Evolutionary conservation across 2,113 vertebrate species (phyloP), one percentile per base, ranked within the genome.

Genomic region (Progne subis): DNA sequence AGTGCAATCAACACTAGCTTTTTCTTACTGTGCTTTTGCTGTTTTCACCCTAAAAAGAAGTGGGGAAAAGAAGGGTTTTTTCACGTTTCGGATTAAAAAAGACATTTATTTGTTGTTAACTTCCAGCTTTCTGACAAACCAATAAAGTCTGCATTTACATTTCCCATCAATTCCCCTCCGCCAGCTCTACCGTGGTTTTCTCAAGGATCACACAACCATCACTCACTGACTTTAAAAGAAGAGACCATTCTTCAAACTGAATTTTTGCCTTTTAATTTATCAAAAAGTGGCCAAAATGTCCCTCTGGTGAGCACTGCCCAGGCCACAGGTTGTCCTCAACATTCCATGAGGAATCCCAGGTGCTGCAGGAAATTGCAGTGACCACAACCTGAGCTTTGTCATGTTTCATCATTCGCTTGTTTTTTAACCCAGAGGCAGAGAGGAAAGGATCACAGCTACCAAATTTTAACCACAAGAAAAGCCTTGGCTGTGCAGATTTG

Each of bases 201-300:
- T 26, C 1, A 8, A 14, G 31, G 53, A 32, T 57, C 29, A 31
- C 52, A 52, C 43, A 32, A 6, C 8, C 2, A 37, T 12, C 52
- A 6, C 41, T 60, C 43, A 12, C 7, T 49, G 14, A 19, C 55
- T 53, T 24, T 5, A 46, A 37, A 1, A 20, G 34, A 25, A 61
- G 23, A 41, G 32, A 17, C 20, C 8, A 0, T 43, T 25, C 69
- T n/a, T 14, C 25, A 72, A 72, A 72, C 37, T 16, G 0, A 5
- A 32, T 43, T 55, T 55, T 25, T 55, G 37, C 29, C 21, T 41
- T 55, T n/a, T 20, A 8, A 41, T 91, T 70, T 18, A 26, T 31
- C 21, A 26, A 6, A 49, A 50, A 75, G 11, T 8, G 12, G 23
- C 8, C 8, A 29, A 39, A 46, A 28, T 6, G 46, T 9, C 18